A percentile compares a stretch with the other conserved stretches of the same genome.
These are phyloP conservation scores for Ellobium chinense DNA, from an alignment of 2,888 invertebrate genomes.

Conservation along the genomic window DNA sequence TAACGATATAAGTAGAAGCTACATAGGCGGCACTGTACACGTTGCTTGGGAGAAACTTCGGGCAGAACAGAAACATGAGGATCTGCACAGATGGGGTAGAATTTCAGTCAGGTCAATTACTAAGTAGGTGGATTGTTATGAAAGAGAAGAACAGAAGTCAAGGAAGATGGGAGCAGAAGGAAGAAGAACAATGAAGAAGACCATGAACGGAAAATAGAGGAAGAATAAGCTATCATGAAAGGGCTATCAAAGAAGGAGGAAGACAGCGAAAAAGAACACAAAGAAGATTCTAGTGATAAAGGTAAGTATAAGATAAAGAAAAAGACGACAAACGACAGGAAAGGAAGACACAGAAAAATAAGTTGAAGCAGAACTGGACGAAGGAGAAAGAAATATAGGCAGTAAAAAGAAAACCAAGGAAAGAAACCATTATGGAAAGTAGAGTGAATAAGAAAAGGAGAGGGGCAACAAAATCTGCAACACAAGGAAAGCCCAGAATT, in stretches of 20 bases:
- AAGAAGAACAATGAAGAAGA: neutral
- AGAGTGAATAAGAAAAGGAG: neutral
- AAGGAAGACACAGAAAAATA: neutral
- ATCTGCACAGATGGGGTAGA: constrained; percentile 26
- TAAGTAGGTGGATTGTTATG: too few relatives aligned
- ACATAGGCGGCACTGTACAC: constrained; percentile 72
- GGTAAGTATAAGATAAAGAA: neutral
- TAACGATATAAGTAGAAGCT: constrained; percentile 74
- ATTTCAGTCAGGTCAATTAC: neutral
- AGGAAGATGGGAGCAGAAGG: neutral
- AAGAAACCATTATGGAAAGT: neutral
- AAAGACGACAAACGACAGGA: neutral
- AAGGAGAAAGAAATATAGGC: neutral
- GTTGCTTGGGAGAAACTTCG: constrained; percentile 68
- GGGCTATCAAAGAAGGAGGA: too few relatives aligned
- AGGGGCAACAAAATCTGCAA: neutral
- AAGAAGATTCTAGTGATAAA: neutral
- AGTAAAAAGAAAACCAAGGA: neutral
- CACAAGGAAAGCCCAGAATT: neutral
- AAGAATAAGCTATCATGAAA: too few relatives aligned
- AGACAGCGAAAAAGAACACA: too few relatives aligned
- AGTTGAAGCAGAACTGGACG: neutral
- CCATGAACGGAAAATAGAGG: too few relatives aligned
- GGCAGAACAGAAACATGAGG: constrained; percentile 70
- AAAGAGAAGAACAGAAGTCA: neutral